These are phyloP conservation scores for Brachypteracias leptosomus DNA, from an alignment of 2,113 vertebrate genomes.

Conservation along the genomic window DNA sequence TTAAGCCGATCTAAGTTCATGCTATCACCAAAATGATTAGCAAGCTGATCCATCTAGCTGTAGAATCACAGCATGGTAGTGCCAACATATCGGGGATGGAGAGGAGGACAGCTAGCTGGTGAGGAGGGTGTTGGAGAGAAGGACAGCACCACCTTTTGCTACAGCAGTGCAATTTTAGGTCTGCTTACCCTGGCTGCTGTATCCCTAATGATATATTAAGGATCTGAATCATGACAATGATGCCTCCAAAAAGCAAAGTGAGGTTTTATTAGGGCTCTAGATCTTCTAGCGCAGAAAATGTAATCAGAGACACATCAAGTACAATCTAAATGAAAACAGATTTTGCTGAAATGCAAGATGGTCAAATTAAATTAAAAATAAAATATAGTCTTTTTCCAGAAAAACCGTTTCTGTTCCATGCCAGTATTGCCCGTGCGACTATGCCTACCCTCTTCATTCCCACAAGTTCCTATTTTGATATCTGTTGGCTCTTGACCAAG, in stretches of 20 bases:
- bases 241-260: background rate
- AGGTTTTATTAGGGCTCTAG: background rate
- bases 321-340: background rate
- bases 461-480: background rate
- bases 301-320: background rate
- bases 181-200: background rate
- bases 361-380: background rate
- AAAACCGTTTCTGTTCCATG: background rate
- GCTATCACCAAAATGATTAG: conserved; percentile 9
- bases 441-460: background rate
- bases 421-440: background rate
- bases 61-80: background rate
- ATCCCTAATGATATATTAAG: background rate
- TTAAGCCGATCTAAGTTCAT: background rate
- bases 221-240: background rate
- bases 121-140: rapidly evolving
- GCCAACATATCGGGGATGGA: rapidly evolving
- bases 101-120: background rate
- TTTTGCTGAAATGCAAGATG: background rate
- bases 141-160: background rate
- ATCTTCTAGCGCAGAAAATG: background rate
- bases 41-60: background rate
- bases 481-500: background rate
- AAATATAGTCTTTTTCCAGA: background rate
- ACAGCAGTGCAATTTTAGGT: rapidly evolving